phyloP scores from a whole-genome alignment of 2,113 vertebrate genomes.

The Pteruthius melanotis region DNA sequence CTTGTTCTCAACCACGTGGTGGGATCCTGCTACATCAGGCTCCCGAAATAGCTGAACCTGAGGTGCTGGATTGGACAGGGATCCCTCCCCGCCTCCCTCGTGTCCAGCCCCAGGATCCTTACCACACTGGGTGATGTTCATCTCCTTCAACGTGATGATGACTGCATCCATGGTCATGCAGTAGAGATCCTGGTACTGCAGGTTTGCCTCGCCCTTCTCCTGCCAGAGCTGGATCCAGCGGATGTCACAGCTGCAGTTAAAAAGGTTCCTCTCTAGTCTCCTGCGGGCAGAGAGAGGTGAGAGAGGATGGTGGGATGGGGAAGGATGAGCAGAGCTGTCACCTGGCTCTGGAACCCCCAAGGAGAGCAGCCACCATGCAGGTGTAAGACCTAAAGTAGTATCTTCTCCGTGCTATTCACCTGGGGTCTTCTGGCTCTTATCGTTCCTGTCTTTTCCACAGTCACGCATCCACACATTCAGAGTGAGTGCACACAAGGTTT shows the following conservation, averaged over 20 bases:
- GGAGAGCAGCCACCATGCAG: background rate
- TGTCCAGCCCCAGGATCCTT: constrained; percentile 1
- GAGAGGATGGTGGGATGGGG: constrained; percentile 2
- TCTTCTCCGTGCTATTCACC: accelerated
- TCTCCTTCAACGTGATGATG: constrained; percentile 82
- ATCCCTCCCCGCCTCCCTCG: accelerated
- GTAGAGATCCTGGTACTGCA: constrained; percentile 86
- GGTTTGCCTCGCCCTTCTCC: constrained; percentile 85
- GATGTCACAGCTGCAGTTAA: constrained; percentile 93
- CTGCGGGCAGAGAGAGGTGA: constrained; percentile 56
- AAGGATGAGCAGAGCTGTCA: background rate
- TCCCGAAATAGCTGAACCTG: background rate
- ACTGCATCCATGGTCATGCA: constrained; percentile 81
- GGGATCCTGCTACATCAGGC: background rate
- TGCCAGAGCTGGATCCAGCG: constrained; percentile 99
- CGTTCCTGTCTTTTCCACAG: background rate
- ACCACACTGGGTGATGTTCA: constrained; percentile 96
- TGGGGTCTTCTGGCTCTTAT: background rate
- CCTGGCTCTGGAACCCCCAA: background rate
- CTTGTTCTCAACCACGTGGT: background rate
- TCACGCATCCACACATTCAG: accelerated
- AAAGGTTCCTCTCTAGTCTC: constrained; percentile 88
- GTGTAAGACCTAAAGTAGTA: background rate
- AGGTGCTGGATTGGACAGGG: background rate
- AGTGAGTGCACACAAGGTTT: background rate